These are phyloP conservation scores for Elachura formosa DNA, from an alignment of 2,113 vertebrate genomes.

Conservation along the genomic window DNA sequence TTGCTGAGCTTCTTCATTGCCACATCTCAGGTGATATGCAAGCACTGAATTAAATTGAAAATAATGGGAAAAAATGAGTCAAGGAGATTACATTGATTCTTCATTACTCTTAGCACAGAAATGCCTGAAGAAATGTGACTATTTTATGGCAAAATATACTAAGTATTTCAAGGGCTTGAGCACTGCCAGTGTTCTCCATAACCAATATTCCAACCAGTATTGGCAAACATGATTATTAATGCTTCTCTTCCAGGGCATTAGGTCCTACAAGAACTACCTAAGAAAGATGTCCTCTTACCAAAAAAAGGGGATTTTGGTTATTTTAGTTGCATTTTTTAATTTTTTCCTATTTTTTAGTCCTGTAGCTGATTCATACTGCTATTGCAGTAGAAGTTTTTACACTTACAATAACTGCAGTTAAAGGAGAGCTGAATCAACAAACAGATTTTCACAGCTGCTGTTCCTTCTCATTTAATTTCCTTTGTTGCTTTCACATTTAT, in stretches of 20 bases:
- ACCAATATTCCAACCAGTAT: neutral
- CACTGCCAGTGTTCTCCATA: neutral
- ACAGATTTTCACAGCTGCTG: constrained; percentile 60
- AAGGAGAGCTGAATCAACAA: constrained; percentile 44
- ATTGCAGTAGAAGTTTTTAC: constrained; percentile 4
- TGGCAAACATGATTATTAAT: neutral
- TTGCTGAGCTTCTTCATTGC: neutral
- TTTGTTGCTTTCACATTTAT: constrained; percentile 53
- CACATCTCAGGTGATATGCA: neutral
- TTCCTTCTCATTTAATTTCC: constrained; percentile 63
- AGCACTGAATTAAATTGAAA: neutral
- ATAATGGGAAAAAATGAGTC: neutral
- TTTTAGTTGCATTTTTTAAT: neutral
- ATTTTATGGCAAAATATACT: neutral
- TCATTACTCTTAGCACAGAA: neutral
- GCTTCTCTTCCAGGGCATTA: neutral
- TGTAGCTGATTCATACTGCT: neutral
- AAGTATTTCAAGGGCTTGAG: neutral
- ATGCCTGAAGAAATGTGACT: neutral
- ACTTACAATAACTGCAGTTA: constrained; percentile 34
- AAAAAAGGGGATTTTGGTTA: neutral
- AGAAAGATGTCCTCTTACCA: neutral
- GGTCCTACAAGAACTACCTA: neutral
- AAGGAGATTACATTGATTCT: neutral
- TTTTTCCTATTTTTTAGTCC: neutral